Evolutionary conservation across 2,797 vertebrate genomes (phyloP), one percentile per base, ranked within the genome.

Genomic region (Luscinia megarhynchos): DNA sequence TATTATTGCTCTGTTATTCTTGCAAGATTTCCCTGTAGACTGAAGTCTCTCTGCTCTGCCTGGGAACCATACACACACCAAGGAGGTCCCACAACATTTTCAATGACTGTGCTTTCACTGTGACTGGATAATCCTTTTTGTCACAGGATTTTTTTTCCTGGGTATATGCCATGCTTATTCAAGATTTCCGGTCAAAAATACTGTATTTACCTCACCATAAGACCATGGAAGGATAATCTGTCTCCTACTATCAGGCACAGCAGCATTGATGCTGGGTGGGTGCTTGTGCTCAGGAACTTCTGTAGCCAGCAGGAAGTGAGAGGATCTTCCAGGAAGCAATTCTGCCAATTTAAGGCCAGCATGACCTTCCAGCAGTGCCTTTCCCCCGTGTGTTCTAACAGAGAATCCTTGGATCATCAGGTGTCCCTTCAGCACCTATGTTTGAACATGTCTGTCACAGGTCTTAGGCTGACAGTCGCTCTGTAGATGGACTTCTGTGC

Each of bases 1-100:
- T 96, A 72, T 90, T 93, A 93, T 83, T 93, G 21, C n/a, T 84
- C n/a, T 84, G 63, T 76, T 94, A 84, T 72, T 87, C 72, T 90
- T 81, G 34, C 51, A 93, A 79, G 69, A 81, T 96, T 85, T 86
- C 76, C 76, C 87, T 91, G 89, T 85, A 95, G 84, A 54, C 43
- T 82, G 58, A 91, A 73, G 11, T 73, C 43, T 84, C 69, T 55
- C 80, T 91, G 55, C 82, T 68, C 16, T 68, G 58, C 66, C 76
- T 94, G 73, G 54, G 82, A 92, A 94, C 58, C 1, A 4, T 38
- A 12, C 30, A 59, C 16, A 69, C 62, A 81, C 72, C 1, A 3
- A 91, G 54, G 26, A 89, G 4, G 15, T 95, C 46, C 27, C 53
- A 62, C 9, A n/a, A 9, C 2, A 0, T 59, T 80, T 68, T 64